Percentiles rank a stretch among this genome's conserved stretches.
These are phyloP conservation scores for Pardosa pseudoannulata DNA, from an alignment of 2,888 invertebrate genomes.

Conservation along the genomic window DNA sequence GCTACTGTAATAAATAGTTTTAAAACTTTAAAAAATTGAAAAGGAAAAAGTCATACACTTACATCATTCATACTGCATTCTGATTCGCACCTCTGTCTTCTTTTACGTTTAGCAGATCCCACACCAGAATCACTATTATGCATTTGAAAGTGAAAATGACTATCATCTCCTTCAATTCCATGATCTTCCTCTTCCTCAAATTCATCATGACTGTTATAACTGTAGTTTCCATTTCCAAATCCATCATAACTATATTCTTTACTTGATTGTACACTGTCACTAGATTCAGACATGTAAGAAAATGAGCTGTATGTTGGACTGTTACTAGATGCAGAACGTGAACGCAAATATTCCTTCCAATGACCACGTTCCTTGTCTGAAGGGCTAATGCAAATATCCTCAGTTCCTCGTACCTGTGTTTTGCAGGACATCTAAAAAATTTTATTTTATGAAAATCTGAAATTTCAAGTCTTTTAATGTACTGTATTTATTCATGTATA, in stretches of 20 bases:
- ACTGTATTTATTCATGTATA: no score
- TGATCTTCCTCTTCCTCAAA: slow-evolving; percentile 41
- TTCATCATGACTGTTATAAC: slow-evolving; percentile 35
- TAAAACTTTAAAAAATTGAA: no score
- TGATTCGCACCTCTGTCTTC: slow-evolving; percentile 65
- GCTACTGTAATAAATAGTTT: no score
- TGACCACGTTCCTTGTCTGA: slow-evolving; percentile 77
- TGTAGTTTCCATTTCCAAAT: slow-evolving; percentile 17
- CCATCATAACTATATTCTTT: slow-evolving; percentile 37
- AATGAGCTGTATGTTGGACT: slow-evolving; percentile 63
- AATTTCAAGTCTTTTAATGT: no score
- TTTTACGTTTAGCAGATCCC: slow-evolving; percentile 41
- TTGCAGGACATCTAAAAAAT: slow-evolving; percentile 73
- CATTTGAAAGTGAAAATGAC: slow-evolving; percentile 29
- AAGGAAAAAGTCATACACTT: slow-evolving; percentile 22
- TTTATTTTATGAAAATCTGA: no score
- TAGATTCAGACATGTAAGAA: slow-evolving; percentile 61
- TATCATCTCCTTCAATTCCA: slow-evolving; percentile 45
- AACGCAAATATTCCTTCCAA: slow-evolving; percentile 76
- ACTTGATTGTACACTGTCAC: slow-evolving; percentile 39
- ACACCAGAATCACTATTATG: slow-evolving; percentile 55
- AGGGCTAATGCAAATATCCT: slow-evolving; percentile 78
- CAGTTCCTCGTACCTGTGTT: slow-evolving; percentile 77
- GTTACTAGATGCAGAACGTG: slow-evolving; percentile 75
- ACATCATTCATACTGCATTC: slow-evolving; percentile 73